Evolutionary conservation across 2,797 vertebrate genomes (phyloP).

Genomic region (Syncerus caffer): DNA sequence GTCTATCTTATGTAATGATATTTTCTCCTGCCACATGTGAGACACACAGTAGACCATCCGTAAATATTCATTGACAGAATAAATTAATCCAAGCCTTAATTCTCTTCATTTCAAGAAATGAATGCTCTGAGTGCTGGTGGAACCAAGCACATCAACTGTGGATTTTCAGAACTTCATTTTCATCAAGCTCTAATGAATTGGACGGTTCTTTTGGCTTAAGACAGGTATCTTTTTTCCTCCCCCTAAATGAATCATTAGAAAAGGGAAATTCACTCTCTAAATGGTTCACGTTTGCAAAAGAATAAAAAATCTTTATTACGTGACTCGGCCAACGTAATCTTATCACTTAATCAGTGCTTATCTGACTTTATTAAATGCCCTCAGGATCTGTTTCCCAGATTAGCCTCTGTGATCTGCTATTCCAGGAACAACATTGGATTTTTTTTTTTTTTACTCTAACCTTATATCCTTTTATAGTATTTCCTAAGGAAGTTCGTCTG

Average conservation of each 20-base stretch:
- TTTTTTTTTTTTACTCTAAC: conserved; percentile 31
- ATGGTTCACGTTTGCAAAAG: conserved; percentile 27
- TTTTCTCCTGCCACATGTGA: not conserved
- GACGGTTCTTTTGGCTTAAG: not conserved
- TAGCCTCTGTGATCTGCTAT: conserved; percentile 53
- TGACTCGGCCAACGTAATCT: conserved; percentile 31
- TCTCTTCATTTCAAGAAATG: not conserved
- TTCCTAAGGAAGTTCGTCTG: conserved; percentile 48
- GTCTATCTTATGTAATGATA: not conserved
- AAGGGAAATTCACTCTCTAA: conserved; percentile 49
- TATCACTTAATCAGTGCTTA: too few species aligned
- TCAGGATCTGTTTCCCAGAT: conserved; percentile 56
- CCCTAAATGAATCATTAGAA: conserved; percentile 15
- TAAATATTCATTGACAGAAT: not conserved
- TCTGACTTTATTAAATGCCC: conserved; percentile 49
- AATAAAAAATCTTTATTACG: conserved; percentile 32
- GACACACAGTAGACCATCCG: not conserved
- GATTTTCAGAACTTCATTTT: not conserved
- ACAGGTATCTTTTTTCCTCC: not conserved
- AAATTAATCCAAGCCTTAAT: not conserved
- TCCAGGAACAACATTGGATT: conserved; percentile 53
- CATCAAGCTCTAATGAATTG: not conserved
- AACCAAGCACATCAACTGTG: not conserved
- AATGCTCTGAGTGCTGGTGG: not conserved
- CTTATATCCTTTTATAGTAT: conserved; percentile 44